These are phyloP conservation scores for Halcyon smyrnensis DNA, from an alignment of 2,797 vertebrate genomes.

Conservation along the genomic window DNA sequence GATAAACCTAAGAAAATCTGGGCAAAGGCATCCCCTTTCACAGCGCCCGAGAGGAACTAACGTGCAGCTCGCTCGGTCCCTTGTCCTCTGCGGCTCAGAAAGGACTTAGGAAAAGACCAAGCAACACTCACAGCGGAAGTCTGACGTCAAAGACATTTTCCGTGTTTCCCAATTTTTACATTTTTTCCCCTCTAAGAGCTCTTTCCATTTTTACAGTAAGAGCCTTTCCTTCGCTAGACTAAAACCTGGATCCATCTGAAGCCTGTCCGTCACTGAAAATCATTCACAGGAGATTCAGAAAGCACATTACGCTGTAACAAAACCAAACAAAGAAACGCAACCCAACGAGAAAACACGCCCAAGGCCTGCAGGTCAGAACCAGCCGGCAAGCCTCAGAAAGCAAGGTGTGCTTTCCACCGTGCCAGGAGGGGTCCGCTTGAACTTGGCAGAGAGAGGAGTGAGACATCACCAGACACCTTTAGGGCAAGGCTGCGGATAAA, in stretches of 20 bases:
- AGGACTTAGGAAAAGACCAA: background rate
- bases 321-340: background rate
- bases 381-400: background rate
- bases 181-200: background rate
- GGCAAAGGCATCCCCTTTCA: background rate
- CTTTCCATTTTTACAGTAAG: background rate
- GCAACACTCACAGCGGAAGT: background rate
- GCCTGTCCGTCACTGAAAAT: background rate
- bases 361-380: background rate
- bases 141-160: background rate
- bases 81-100: background rate
- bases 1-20: background rate
- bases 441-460: background rate
- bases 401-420: background rate
- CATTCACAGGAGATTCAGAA: background rate
- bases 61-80: background rate
- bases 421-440: background rate
- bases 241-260: background rate
- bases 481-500: background rate
- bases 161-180: background rate
- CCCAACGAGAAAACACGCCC: background rate
- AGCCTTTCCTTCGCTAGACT: background rate
- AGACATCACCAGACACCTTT: background rate
- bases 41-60: background rate
- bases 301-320: background rate